These are phyloP conservation scores for Amblyjoppa proteus DNA, from an alignment of 2,888 invertebrate species.

Conservation along the genomic window DNA sequence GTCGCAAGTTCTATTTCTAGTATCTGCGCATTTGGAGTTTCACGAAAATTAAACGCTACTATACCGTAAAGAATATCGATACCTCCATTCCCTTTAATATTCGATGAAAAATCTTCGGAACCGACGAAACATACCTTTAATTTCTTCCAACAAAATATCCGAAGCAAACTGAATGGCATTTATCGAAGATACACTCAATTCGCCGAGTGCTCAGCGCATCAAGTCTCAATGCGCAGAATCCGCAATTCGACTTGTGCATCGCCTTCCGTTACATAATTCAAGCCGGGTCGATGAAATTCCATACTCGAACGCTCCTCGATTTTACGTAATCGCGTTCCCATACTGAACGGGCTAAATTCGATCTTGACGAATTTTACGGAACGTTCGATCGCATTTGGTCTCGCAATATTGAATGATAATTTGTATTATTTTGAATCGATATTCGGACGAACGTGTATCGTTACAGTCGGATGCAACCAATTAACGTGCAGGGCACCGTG, in stretches of 20 bases:
- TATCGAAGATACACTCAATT: neutral
- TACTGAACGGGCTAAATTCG: neutral
- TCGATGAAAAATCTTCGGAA: neutral
- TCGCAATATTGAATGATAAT: neutral
- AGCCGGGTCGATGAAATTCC: neutral
- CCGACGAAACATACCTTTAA: neutral
- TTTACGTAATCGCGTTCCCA: neutral
- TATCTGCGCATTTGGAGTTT: neutral
- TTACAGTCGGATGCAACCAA: neutral
- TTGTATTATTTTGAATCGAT: neutral
- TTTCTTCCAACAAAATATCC: neutral
- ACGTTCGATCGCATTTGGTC: neutral
- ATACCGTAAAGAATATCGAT: neutral
- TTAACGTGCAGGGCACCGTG: neutral
- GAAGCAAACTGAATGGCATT: neutral
- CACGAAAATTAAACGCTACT: neutral
- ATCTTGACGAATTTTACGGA: neutral
- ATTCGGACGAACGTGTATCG: neutral
- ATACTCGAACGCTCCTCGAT: neutral
- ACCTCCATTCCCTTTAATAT: neutral
- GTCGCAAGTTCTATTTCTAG: neutral
- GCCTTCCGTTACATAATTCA: neutral
- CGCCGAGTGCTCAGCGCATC: neutral
- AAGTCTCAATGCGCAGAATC: neutral
- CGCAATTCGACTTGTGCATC: conserved; percentile 9